Conservation (phyloP, 2,888 invertebrate genomes). For the Xylota segnis region DNA sequence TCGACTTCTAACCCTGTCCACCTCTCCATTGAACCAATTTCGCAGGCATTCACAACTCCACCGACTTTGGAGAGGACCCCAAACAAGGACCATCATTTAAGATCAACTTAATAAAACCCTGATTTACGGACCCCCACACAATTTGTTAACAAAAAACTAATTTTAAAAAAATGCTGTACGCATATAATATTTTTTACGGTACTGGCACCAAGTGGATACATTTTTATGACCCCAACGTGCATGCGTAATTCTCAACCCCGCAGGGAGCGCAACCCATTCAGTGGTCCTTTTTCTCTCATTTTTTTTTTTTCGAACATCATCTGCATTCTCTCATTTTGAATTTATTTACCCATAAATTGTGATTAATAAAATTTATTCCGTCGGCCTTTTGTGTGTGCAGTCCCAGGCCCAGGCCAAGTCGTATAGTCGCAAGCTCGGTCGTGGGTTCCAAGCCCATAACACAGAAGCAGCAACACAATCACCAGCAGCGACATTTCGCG, state of each 20-base stretch:
- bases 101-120: constrained; percentile 69
- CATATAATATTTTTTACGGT: constrained; percentile 1
- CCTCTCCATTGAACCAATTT: constrained; percentile 20
- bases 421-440: background rate
- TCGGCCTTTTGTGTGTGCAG: constrained; percentile 54
- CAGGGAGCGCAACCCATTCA: constrained; percentile 62
- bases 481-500: constrained; percentile 74
- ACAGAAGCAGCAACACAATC: constrained; percentile 59
- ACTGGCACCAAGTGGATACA: constrained; percentile 46
- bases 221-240: constrained; percentile 70
- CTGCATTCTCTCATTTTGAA: constrained; percentile 77
- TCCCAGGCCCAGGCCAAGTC: background rate
- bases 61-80: background rate
- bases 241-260: constrained; percentile 71
- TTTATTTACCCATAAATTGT: constrained; percentile 84
- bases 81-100: constrained; percentile 39
- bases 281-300: constrained; percentile 8
- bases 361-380: constrained; percentile 83
- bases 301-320: constrained; percentile 41
- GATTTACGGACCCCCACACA: constrained; percentile 72
- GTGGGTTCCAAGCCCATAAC: background rate
- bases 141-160: constrained; percentile 69
- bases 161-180: constrained; percentile 29
- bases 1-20: constrained; percentile 19
- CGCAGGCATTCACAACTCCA: background rate